These are phyloP conservation scores for Halotydeus destructor DNA, from an alignment of 1,140 invertebrate genomes.

Conservation along the genomic window DNA sequence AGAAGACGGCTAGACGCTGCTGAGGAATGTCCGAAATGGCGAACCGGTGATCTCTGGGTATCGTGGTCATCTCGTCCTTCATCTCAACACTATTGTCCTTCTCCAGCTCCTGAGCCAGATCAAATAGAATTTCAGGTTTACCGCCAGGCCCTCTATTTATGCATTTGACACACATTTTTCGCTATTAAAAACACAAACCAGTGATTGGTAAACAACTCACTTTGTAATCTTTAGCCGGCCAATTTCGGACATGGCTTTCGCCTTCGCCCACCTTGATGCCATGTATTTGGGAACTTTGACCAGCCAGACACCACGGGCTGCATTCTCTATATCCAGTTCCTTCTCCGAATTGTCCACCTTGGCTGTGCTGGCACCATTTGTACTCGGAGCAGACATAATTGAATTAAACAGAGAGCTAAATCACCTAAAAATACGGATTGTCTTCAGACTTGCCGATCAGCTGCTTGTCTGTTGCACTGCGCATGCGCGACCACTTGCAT, in stretches of 20 bases:
- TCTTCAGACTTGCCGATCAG: too few species aligned
- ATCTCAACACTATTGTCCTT: background rate
- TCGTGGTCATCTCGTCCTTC: background rate
- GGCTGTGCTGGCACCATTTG: too few species aligned
- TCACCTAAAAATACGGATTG: too few species aligned
- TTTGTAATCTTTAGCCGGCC: conserved; percentile 53
- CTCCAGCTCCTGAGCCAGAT: conserved; percentile 41
- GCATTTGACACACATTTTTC: background rate
- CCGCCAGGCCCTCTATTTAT: conserved; percentile 25
- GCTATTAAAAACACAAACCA: conserved; percentile 3
- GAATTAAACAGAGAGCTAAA: too few species aligned
- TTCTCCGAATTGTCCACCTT: background rate
- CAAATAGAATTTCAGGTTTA: conserved; percentile 47
- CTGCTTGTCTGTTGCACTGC: too few species aligned
- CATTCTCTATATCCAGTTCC: conserved; percentile 11
- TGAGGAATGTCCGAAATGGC: conserved; percentile 65
- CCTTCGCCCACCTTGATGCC: conserved; percentile 68
- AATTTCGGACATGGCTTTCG: conserved; percentile 46
- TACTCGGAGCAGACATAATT: too few species aligned
- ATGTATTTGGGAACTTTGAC: conserved; percentile 93
- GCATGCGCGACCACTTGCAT: too few species aligned
- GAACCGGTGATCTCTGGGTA: conserved; percentile 64
- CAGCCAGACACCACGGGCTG: conserved; percentile 63
- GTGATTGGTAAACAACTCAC: conserved; percentile 25
- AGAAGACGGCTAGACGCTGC: conserved; percentile 72